phyloP scores from a whole-genome alignment of 2,113 vertebrate genomes.

The Thunnus thynnus region DNA sequence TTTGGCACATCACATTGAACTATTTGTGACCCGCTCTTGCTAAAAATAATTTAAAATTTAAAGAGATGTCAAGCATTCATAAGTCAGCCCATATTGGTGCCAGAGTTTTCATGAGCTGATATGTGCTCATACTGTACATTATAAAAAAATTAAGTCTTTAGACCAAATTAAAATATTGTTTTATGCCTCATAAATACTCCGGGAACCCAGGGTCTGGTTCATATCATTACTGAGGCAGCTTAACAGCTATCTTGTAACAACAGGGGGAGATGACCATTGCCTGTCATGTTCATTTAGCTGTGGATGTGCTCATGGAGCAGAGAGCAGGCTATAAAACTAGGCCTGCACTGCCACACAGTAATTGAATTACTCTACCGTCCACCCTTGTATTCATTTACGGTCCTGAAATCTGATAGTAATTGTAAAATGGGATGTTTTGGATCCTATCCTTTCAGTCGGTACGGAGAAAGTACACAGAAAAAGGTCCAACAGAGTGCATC shows the following conservation, averaged over 20 bases:
- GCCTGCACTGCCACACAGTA: slow-evolving; percentile 78
- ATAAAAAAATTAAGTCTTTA: slow-evolving; percentile 42
- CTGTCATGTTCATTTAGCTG: slow-evolving; percentile 80
- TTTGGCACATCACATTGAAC: background rate
- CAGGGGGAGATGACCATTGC: slow-evolving; percentile 71
- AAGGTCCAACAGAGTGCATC: slow-evolving; percentile 21
- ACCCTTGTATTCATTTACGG: slow-evolving; percentile 75
- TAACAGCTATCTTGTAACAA: slow-evolving; percentile 80
- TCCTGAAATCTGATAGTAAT: slow-evolving; percentile 67
- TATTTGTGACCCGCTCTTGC: background rate
- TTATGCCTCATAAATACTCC: slow-evolving; percentile 66
- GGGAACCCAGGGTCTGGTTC: slow-evolving; percentile 55
- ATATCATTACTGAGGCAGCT: slow-evolving; percentile 71
- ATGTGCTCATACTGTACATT: slow-evolving; percentile 20
- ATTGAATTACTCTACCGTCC: slow-evolving; percentile 78
- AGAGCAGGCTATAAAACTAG: slow-evolving; percentile 77
- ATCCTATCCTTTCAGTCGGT: slow-evolving; percentile 6
- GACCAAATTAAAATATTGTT: slow-evolving; percentile 67
- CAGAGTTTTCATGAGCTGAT: slow-evolving; percentile 43
- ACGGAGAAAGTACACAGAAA: slow-evolving; percentile 1
- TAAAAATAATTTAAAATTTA: slow-evolving; percentile 3
- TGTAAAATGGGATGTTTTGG: slow-evolving; percentile 54
- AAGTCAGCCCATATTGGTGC: slow-evolving; percentile 4
- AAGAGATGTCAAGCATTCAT: slow-evolving; percentile 13
- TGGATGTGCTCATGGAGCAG: slow-evolving; percentile 73